Evolutionary conservation across 2,888 invertebrate genomes (phyloP), one percentile per base, ranked within the genome.

Genomic region (Phrixothrix hirtus): DNA sequence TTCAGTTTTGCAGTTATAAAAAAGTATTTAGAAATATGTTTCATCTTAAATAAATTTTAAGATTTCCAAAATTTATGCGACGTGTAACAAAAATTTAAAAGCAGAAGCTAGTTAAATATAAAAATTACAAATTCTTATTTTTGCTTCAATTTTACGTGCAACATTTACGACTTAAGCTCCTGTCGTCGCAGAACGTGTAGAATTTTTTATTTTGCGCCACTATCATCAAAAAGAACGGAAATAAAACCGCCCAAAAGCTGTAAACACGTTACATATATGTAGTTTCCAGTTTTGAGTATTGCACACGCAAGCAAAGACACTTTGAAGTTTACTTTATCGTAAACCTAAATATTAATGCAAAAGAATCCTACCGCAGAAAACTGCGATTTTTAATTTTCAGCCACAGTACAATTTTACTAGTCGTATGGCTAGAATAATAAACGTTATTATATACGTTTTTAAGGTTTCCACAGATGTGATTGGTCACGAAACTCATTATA

Each of bases 401-500:
- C 7, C 7, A 7, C 3, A 21, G 21, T 3, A 21, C 4, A 21
- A 21, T 21, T 3, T 3, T 7, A 21, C 3, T 21, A 5, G 21
- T 21, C 3, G 21, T 7, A 21, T 5, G 21, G 3, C 21, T 7
- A 21, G 4, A 3, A 21, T 21, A 5, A 5, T 7, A 5, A 21
- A 21, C 21, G n/a, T n/a, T n/a, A n/a, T n/a, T n/a, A n/a, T n/a
- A n/a, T n/a, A n/a, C n/a, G n/a, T n/a, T n/a, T n/a, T n/a, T n/a
- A 30, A 45, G 34, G 44, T 29, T 41, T 26, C 21, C 36, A 45
- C 16, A 36, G 36, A 48, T 43, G 54, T 57, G 58, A 60, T 58
- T 60, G 58, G 61, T 58, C 61, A 61, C 61, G 61, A 61, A 59
- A 50, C 56, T 59, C 59, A 61, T 61, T 61, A 58, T 49, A 52